Evolutionary conservation across 2,888 invertebrate genomes (phyloP).

Genomic region (Euphydryas editha): DNA sequence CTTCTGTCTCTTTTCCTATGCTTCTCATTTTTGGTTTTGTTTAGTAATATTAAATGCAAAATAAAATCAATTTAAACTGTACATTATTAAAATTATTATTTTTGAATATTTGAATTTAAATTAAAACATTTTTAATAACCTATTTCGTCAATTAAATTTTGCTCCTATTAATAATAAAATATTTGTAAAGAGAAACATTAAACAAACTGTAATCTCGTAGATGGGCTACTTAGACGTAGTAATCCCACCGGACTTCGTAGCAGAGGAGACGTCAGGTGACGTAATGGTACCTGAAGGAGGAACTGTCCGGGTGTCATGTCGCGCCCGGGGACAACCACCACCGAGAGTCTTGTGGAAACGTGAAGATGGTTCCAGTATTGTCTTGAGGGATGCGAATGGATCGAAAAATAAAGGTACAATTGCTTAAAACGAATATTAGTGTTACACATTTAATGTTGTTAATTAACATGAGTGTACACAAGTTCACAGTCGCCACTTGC

Average conservation of each 20-base stretch:
- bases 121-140: background rate
- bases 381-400: conserved; percentile 88
- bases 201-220: conserved; percentile 69
- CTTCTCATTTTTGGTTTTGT: no score
- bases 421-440: background rate
- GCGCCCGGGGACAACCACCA: conserved; percentile 90
- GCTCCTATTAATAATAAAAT: no score
- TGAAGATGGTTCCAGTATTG: conserved; percentile 92
- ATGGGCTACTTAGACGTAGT: conserved; percentile 93
- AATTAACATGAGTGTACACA: no score
- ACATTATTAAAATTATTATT: no score
- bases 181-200: background rate
- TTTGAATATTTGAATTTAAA: no score
- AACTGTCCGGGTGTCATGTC: conserved; percentile 85
- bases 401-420: conserved; percentile 84
- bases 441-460: background rate
- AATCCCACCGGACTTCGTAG: conserved; percentile 95
- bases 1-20: no score
- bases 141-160: no score
- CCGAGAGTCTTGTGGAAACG: conserved; percentile 93
- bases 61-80: no score
- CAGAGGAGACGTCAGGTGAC: conserved; percentile 95
- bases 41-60: no score
- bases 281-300: conserved; percentile 94
- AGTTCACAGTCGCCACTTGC: no score